These are phyloP conservation scores for Panthera uncia DNA, from an alignment of 2,113 vertebrate genomes.

Conservation along the genomic window DNA sequence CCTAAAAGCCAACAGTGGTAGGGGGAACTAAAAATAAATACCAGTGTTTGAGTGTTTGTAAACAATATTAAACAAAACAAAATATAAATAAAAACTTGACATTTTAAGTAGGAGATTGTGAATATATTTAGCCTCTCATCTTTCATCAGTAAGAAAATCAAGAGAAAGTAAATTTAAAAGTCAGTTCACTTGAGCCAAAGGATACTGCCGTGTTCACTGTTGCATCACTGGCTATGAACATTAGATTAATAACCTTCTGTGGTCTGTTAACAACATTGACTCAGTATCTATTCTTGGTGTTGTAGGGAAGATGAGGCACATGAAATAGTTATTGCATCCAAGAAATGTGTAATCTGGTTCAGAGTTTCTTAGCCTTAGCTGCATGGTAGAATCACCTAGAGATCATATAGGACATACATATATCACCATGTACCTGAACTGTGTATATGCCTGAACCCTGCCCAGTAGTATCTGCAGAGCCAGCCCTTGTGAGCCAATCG, in stretches of 20 bases:
- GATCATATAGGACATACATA: neutral
- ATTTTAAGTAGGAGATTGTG: neutral
- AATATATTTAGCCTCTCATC: neutral
- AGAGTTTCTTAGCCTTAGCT: neutral
- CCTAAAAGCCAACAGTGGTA: neutral
- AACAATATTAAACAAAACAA: neutral
- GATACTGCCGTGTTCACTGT: neutral
- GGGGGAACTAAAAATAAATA: neutral
- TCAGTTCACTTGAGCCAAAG: neutral
- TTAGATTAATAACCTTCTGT: neutral
- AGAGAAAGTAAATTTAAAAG: neutral
- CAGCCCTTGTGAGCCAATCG: neutral
- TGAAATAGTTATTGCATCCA: neutral
- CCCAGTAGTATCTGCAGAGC: neutral
- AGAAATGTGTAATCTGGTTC: neutral
- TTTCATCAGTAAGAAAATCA: neutral
- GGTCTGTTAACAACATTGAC: neutral
- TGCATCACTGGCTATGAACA: neutral
- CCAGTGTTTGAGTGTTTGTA: neutral
- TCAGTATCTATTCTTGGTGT: neutral
- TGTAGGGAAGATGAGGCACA: neutral
- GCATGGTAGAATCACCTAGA: neutral
- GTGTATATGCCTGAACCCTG: neutral
- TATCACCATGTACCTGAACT: neutral
- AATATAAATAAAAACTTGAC: neutral